Evolutionary conservation across 2,113 vertebrate species (phyloP).

Genomic region (Taurulus bubalis): DNA sequence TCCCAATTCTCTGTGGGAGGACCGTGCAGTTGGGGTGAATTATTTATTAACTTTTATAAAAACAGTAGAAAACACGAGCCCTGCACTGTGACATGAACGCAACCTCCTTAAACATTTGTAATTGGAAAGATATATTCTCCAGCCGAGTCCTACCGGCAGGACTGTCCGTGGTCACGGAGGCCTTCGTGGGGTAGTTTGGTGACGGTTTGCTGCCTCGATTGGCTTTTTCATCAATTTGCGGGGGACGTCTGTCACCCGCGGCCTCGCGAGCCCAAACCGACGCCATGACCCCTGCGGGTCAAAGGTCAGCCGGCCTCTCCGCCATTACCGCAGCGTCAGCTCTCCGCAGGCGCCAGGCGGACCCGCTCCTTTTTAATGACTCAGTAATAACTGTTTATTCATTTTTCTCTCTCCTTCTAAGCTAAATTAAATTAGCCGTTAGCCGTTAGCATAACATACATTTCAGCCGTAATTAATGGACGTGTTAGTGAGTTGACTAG

Average conservation of each 20-base stretch:
- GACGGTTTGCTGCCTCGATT: constrained; percentile 29
- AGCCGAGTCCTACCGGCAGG: no score
- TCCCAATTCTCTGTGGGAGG: not conserved
- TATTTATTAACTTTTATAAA: not conserved
- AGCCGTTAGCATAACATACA: no score
- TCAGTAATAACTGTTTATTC: not conserved
- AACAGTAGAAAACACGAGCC: not conserved
- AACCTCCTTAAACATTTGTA: not conserved
- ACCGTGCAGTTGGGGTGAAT: not conserved
- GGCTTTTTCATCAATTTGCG: constrained; percentile 56
- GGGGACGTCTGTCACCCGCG: constrained; percentile 47
- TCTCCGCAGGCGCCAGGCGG: not conserved
- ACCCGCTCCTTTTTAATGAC: not conserved
- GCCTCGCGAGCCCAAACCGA: constrained; percentile 47
- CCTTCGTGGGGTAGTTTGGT: constrained; percentile 28
- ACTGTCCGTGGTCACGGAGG: not conserved
- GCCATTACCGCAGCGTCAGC: constrained; percentile 41
- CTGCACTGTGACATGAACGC: not conserved
- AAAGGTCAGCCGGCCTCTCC: constrained; percentile 76
- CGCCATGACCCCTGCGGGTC: constrained; percentile 63
- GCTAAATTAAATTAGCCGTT: not conserved
- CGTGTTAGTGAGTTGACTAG: not conserved
- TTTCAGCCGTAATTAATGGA: not conserved
- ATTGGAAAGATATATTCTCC: not conserved
- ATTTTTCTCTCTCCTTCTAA: not conserved